A percentile compares a stretch with the other conserved stretches of the same genome.
Evolutionary conservation across 2,797 vertebrate genomes (phyloP).

Genomic region (Jordanella pulchra): DNA sequence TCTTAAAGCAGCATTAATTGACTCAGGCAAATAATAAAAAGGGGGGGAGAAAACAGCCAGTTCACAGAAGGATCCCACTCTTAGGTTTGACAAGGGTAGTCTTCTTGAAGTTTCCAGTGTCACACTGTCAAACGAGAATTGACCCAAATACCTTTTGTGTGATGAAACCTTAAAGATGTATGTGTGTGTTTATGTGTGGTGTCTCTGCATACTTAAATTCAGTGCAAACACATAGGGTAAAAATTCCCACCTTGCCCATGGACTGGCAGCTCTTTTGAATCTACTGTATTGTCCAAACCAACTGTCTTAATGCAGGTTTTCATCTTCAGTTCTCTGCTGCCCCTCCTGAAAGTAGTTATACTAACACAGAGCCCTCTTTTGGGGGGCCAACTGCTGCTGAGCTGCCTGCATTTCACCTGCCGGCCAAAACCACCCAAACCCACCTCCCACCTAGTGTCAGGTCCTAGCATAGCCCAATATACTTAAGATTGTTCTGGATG

Average conservation of each 20-base stretch:
- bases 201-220: constrained; percentile 81
- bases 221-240: constrained; percentile 82
- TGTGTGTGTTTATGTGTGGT: constrained; percentile 62
- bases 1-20: constrained; percentile 75
- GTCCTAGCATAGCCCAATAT: constrained; percentile 97
- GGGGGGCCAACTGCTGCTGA: constrained; percentile 39
- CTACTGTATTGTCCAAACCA: constrained; percentile 51
- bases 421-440: background rate
- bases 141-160: constrained; percentile 67
- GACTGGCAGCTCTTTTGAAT: constrained; percentile 60
- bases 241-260: constrained; percentile 61
- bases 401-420: constrained; percentile 25
- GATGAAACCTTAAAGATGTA: constrained; percentile 66
- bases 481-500: constrained; percentile 99
- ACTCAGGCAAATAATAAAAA: constrained; percentile 72
- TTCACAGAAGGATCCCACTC: constrained; percentile 47
- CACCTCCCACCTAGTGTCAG: constrained; percentile 44
- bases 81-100: constrained; percentile 58
- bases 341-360: constrained; percentile 54
- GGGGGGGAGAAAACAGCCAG: constrained; percentile 54
- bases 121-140: constrained; percentile 71
- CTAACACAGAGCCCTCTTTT: constrained; percentile 52
- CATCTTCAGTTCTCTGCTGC: constrained; percentile 58
- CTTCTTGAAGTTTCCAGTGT: constrained; percentile 71
- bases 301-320: constrained; percentile 40